These are phyloP conservation scores for Caradrina kadenii DNA, from an alignment of 2,888 invertebrate species.

Conservation along the genomic window DNA sequence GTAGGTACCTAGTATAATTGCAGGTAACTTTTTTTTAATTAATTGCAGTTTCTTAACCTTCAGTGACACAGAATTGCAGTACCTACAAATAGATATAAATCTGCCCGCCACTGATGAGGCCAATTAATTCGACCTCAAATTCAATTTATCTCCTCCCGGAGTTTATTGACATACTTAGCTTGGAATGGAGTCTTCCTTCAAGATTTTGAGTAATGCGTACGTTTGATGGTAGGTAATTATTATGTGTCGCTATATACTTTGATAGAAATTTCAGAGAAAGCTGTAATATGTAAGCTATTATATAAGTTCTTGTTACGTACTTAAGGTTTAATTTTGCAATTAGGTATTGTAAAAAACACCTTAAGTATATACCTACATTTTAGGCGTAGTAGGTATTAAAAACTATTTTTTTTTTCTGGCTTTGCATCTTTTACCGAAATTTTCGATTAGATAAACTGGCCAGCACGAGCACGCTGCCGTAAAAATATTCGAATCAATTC, in stretches of 20 bases:
- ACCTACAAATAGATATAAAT: constrained; percentile 47
- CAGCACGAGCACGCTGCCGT: no score
- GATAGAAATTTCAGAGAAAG: neutral
- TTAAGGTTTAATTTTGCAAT: no score
- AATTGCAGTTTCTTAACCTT: constrained; percentile 21
- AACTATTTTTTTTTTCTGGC: no score
- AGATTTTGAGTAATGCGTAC: neutral
- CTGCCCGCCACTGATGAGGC: constrained; percentile 53
- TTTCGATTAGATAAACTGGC: neutral
- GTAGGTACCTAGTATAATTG: no score
- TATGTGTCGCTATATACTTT: neutral
- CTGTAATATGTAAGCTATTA: neutral
- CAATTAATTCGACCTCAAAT: constrained; percentile 67
- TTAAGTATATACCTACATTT: no score
- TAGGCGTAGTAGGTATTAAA: no score
- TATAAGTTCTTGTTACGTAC: no score
- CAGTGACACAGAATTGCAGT: constrained; percentile 36
- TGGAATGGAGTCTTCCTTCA: neutral
- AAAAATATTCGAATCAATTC: no score
- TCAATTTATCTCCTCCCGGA: constrained; percentile 46
- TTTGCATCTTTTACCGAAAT: no score
- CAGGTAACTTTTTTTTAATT: neutral
- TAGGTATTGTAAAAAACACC: no score
- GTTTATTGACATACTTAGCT: constrained; percentile 40
- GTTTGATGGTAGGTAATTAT: neutral